Conservation (phyloP, 2,888 invertebrate species). For the Amiota mariae region DNA sequence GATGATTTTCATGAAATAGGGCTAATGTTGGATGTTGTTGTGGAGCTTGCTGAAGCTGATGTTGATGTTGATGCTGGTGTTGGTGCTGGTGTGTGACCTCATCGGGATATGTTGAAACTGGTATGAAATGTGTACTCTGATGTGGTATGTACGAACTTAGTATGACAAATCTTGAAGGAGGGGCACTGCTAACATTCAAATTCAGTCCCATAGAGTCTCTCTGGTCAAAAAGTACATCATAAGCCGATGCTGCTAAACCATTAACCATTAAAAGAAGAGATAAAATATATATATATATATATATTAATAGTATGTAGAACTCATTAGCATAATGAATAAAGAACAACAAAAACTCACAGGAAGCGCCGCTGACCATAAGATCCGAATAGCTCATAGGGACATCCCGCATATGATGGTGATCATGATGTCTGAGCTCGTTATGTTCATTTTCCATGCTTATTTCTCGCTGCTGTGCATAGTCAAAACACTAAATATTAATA, state of each 20-base stretch:
- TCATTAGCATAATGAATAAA: not conserved
- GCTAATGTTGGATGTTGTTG: slow-evolving; percentile 6
- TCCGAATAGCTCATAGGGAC: slow-evolving; percentile 37
- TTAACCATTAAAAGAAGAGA: too few species aligned
- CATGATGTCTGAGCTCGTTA: slow-evolving; percentile 63
- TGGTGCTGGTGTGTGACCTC: slow-evolving; percentile 5
- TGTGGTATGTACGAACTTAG: slow-evolving; percentile 13
- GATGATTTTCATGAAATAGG: slow-evolving; percentile 21
- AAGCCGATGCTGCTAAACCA: slow-evolving; percentile 32
- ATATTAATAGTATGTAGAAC: too few species aligned
- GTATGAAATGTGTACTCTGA: slow-evolving; percentile 16
- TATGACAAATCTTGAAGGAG: slow-evolving; percentile 13
- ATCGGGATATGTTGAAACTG: slow-evolving; percentile 9
- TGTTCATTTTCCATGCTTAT: slow-evolving; percentile 68
- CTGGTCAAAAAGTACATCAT: slow-evolving; percentile 16
- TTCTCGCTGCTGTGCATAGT: not conserved
- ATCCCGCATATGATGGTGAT: slow-evolving; percentile 52
- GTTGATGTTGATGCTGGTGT: not conserved
- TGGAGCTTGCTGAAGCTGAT: not conserved
- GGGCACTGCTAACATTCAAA: not conserved
- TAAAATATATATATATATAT: too few species aligned
- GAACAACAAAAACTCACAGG: slow-evolving; percentile 26
- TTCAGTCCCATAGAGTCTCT: slow-evolving; percentile 6
- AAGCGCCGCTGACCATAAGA: slow-evolving; percentile 42
- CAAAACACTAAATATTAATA: slow-evolving; percentile 4